These are phyloP conservation scores for Amyelois transitella DNA, from an alignment of 1,140 invertebrate species.

Conservation along the genomic window DNA sequence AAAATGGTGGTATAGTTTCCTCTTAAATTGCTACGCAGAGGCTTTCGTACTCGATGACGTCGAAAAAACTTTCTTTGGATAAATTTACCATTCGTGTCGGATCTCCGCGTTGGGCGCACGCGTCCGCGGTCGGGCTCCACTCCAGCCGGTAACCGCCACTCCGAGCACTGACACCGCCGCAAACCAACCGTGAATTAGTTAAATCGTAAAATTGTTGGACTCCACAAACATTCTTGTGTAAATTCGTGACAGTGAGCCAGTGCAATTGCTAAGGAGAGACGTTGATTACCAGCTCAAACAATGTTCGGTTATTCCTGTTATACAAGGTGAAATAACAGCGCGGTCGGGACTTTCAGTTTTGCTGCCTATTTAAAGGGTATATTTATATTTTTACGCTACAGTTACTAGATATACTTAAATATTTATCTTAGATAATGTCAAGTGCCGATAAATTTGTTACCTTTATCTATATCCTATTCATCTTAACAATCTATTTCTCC, in stretches of 20 bases:
- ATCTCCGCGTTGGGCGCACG: constrained; percentile 42
- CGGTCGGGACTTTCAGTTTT: background rate
- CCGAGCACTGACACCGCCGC: constrained; percentile 21
- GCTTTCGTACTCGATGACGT: constrained; percentile 53
- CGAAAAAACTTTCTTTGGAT: constrained; percentile 57
- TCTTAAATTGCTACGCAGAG: constrained; percentile 40
- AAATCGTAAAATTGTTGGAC: constrained; percentile 33
- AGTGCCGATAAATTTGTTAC: too few relatives aligned
- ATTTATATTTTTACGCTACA: background rate
- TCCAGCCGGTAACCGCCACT: constrained; percentile 7
- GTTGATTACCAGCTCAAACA: constrained; percentile 29
- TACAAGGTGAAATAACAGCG: background rate
- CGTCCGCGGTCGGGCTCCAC: background rate
- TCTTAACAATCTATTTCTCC: too few relatives aligned
- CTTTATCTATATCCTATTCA: too few relatives aligned
- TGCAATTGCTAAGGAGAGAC: constrained; percentile 26
- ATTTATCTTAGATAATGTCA: background rate
- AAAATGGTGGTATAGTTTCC: background rate
- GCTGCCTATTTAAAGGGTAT: background rate
- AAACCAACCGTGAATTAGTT: constrained; percentile 51
- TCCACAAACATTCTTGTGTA: constrained; percentile 18
- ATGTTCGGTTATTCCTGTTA: constrained; percentile 39
- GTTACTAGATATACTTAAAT: background rate
- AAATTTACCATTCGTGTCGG: constrained; percentile 61
- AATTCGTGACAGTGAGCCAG: constrained; percentile 43